Evolutionary conservation across 2,113 vertebrate species (phyloP), one percentile per base, ranked within the genome.

Genomic region (Panurus biarmicus): DNA sequence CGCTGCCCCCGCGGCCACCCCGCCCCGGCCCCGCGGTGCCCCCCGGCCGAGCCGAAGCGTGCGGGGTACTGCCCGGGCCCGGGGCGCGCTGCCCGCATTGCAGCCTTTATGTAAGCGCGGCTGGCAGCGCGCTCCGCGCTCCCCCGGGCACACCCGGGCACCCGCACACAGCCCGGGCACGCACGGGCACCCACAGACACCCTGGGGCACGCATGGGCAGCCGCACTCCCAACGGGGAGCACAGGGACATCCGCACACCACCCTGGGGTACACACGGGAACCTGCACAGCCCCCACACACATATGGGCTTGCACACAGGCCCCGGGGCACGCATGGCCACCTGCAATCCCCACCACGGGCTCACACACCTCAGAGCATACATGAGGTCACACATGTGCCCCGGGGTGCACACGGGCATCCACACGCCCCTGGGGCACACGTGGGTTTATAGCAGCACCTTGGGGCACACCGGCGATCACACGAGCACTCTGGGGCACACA

Each of bases 71-170:
- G 48, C 28, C 85, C 10, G 77, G 78, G 75, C 71, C 60, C 36
- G 83, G 83, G 83, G 54, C 22, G 22, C 91, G 22, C 51, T 62
- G 93, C 67, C 92, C 82, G 97, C 96, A 97, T 66, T 97, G 97
- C 97, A 95, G 96, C 89, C 77, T 77, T 97, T 97, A 96, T 78
- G 93, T 97, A 97, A 97, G 87, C 25, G 70, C 48, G 56, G 38
- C 25, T 15, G 42, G 44, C 51, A 15, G 73, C 36, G 13, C 33
- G 21, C 31, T 66, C 42, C 8, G 2, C 18, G 13, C 13, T 16
- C 42, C 58, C 66, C 40, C 23, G 47, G 73, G 47, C 38, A 36
- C 57, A 1, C 9, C 11, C 40, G 56, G 81, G 9, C 60, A 33
- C 45, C 78, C 61, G 10, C 69, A 31, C 23, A 25, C 16, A 21